phyloP scores from a whole-genome alignment of 2,797 vertebrate genomes.

The Gymnodraco acuticeps region DNA sequence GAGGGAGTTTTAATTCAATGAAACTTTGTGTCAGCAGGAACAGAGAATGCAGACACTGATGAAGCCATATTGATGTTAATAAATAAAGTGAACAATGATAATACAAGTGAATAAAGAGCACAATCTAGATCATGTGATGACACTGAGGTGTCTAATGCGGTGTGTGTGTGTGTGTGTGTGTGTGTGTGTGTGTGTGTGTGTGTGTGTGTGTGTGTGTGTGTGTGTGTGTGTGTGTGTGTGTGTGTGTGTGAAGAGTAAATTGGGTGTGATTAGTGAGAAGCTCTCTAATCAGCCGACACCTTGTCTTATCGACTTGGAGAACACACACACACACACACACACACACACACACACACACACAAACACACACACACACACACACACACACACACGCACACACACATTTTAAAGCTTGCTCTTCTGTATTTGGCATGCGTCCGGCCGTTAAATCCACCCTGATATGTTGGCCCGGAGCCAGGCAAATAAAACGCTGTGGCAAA shows the following conservation, averaged over 20 bases:
- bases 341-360: slow-evolving; percentile 6
- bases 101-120: background rate
- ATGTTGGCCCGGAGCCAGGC: slow-evolving; percentile 27
- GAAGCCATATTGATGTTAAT: background rate
- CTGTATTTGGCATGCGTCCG: background rate
- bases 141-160: slow-evolving; percentile 5
- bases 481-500: slow-evolving; percentile 23
- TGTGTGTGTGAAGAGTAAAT: slow-evolving; percentile 22
- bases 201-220: slow-evolving; percentile 13
- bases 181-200: slow-evolving; percentile 19
- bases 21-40: background rate
- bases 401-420: background rate
- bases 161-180: background rate
- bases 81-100: too few relatives aligned
- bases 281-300: slow-evolving; percentile 41
- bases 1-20: too few relatives aligned
- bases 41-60: background rate
- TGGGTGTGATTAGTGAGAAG: slow-evolving; percentile 35
- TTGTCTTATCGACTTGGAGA: slow-evolving; percentile 34
- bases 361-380: slow-evolving; percentile 9
- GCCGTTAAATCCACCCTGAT: slow-evolving; percentile 25
- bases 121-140: background rate
- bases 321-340: slow-evolving; percentile 2
- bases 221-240: slow-evolving; percentile 23
- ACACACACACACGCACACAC: slow-evolving; percentile 6